A percentile compares a stretch with the other conserved stretches of the same genome.
Conservation (phyloP, 2,797 vertebrate species). For the Spondyliosoma cantharus region DNA sequence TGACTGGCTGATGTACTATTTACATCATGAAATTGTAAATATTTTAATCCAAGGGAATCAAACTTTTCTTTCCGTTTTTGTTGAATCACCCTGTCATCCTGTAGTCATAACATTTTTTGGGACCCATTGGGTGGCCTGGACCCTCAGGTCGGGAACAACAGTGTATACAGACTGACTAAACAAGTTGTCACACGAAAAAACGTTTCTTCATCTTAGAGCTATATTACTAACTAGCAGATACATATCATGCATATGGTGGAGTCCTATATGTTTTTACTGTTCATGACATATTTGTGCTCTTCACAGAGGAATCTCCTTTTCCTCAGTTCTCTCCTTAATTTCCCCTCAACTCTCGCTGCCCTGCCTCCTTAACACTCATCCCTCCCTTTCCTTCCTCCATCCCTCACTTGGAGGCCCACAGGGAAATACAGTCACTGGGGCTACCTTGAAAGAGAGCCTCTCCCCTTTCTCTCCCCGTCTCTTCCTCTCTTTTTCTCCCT, state of each 20-base stretch:
- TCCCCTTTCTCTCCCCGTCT: constrained; percentile 20
- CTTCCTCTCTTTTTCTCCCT: constrained; percentile 12
- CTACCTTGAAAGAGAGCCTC: constrained; percentile 57
- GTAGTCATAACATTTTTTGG: neutral
- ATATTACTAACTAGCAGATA: neutral
- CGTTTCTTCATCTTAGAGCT: neutral
- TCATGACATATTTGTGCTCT: constrained; percentile 11
- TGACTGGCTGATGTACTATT: neutral
- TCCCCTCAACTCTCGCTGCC: constrained; percentile 25
- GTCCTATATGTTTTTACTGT: neutral
- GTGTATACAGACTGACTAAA: neutral
- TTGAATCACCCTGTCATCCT: neutral
- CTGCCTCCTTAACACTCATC: constrained; percentile 50
- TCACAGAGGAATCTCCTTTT: constrained; percentile 1
- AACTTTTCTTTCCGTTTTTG: neutral
- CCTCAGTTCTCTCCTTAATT: constrained; percentile 10
- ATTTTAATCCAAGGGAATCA: too few species aligned
- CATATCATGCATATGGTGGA: neutral
- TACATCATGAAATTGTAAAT: neutral
- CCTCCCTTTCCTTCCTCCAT: constrained; percentile 60
- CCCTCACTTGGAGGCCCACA: constrained; percentile 60
- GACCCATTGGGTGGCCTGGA: neutral
- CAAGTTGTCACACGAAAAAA: constrained; percentile 1
- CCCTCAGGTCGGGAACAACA: neutral
- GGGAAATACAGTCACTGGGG: constrained; percentile 49